Conservation (phyloP, 2,797 vertebrate species). For the Melanotaenia parkinsoni region DNA sequence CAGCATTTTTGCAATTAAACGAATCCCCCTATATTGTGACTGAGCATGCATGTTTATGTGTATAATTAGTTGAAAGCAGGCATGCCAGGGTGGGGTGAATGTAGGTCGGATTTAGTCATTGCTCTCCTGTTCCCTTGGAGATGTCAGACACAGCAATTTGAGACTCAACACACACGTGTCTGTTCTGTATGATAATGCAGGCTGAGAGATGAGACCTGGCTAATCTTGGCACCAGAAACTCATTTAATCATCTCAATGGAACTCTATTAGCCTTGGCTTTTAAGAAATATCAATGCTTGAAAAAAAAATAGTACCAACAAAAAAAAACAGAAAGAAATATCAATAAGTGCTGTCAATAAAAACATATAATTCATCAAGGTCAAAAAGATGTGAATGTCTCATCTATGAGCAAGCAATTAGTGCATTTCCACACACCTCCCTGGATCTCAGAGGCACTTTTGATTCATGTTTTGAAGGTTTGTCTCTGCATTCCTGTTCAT, state of each 20-base stretch:
- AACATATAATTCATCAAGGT: slow-evolving; percentile 84
- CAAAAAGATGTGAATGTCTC: slow-evolving; percentile 72
- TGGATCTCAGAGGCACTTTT: slow-evolving; percentile 60
- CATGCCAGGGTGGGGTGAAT: slow-evolving; percentile 77
- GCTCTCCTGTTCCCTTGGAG: slow-evolving; percentile 79
- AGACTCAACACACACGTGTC: slow-evolving; percentile 79
- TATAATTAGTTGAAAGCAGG: slow-evolving; percentile 67
- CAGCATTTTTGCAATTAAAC: slow-evolving; percentile 28
- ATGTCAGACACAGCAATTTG: slow-evolving; percentile 82
- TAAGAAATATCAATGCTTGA: slow-evolving; percentile 80
- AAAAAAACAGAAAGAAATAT: slow-evolving; percentile 73
- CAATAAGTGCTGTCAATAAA: slow-evolving; percentile 83
- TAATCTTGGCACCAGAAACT: slow-evolving; percentile 79
- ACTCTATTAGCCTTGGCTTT: slow-evolving; percentile 80
- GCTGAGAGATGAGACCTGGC: slow-evolving; percentile 78
- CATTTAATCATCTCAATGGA: slow-evolving; percentile 84
- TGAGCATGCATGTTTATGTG: slow-evolving; percentile 55
- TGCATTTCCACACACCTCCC: slow-evolving; percentile 63
- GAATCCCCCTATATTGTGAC: slow-evolving; percentile 54
- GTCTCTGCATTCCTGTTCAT: slow-evolving; percentile 46
- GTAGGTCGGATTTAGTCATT: slow-evolving; percentile 82
- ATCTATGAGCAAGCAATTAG: slow-evolving; percentile 69
- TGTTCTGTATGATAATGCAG: slow-evolving; percentile 83
- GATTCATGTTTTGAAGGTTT: slow-evolving; percentile 61
- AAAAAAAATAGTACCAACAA: too few relatives aligned